Evolutionary conservation across 2,888 invertebrate species (phyloP).

Genomic region (Oscheius sp.): DNA sequence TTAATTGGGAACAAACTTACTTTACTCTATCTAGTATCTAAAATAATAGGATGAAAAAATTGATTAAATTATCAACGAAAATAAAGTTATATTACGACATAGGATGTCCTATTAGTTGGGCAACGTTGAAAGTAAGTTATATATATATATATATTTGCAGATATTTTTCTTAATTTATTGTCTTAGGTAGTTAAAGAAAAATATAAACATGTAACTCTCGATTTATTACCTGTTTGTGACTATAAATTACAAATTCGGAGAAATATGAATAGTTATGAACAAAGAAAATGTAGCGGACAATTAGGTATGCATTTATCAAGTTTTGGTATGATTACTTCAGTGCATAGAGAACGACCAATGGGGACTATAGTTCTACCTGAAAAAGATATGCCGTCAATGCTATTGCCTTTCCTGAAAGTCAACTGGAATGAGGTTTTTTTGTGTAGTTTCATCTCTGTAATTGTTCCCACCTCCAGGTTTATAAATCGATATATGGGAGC

Average conservation of each 20-base stretch:
- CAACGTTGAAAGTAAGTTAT: conserved; percentile 9
- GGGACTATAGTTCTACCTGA: too few relatives aligned
- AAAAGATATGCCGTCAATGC: too few relatives aligned
- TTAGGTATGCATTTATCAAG: too few relatives aligned
- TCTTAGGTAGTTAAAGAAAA: conserved; percentile 3
- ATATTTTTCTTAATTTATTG: background rate
- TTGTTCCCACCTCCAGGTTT: conserved; percentile 7
- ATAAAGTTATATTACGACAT: conserved; percentile 17
- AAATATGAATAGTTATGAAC: too few relatives aligned
- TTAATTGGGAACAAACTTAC: too few relatives aligned
- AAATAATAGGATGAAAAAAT: background rate
- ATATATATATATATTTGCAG: background rate
- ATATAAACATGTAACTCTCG: background rate
- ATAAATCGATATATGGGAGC: background rate
- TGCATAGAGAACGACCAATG: too few relatives aligned
- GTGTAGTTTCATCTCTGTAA: background rate
- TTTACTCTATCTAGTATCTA: too few relatives aligned
- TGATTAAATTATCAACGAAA: background rate
- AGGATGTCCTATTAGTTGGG: conserved; percentile 17
- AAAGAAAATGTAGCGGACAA: too few relatives aligned
- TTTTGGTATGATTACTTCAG: too few relatives aligned
- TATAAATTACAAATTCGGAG: background rate
- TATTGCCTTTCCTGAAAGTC: background rate
- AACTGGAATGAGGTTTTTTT: conserved; percentile 1
- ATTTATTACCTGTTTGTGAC: conserved; percentile 15